Evolutionary conservation across 2,888 invertebrate genomes (phyloP).

Genomic region (Aporophyla nigra): DNA sequence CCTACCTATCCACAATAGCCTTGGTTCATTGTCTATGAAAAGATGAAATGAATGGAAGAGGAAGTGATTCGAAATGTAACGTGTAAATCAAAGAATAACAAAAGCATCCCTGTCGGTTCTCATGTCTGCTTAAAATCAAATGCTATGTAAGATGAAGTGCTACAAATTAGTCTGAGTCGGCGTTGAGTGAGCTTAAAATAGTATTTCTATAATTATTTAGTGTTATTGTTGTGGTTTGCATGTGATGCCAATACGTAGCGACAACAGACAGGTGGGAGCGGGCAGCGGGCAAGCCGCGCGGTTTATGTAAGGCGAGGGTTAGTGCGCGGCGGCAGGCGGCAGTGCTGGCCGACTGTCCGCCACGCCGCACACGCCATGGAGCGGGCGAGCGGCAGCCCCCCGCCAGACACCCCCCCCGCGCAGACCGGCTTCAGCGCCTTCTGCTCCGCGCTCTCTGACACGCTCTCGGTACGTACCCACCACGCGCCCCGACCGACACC

Average conservation of each 20-base stretch:
- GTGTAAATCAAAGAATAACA: conserved; percentile 50
- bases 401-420: conserved; percentile 76
- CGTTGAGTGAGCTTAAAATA: conserved; percentile 84
- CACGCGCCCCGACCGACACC: conserved; percentile 61
- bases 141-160: conserved; percentile 74
- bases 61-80: conserved; percentile 36
- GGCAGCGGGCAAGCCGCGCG: conserved; percentile 78
- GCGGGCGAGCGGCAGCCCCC: conserved; percentile 81
- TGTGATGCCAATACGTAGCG: conserved; percentile 87
- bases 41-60: conserved; percentile 43
- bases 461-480: conserved; percentile 87
- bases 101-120: conserved; percentile 34
- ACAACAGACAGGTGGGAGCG: conserved; percentile 89
- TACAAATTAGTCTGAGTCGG: conserved; percentile 79
- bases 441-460: conserved; percentile 89
- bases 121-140: conserved; percentile 63
- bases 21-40: conserved; percentile 34
- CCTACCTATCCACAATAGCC: conserved; percentile 5
- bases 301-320: conserved; percentile 85
- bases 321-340: conserved; percentile 76
- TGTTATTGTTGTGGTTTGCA: conserved; percentile 89
- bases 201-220: conserved; percentile 88
- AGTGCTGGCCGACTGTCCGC: conserved; percentile 84
- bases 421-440: conserved; percentile 88
- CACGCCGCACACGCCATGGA: conserved; percentile 78